These are phyloP conservation scores for Tuta absoluta DNA, from an alignment of 2,888 invertebrate species.

Conservation along the genomic window DNA sequence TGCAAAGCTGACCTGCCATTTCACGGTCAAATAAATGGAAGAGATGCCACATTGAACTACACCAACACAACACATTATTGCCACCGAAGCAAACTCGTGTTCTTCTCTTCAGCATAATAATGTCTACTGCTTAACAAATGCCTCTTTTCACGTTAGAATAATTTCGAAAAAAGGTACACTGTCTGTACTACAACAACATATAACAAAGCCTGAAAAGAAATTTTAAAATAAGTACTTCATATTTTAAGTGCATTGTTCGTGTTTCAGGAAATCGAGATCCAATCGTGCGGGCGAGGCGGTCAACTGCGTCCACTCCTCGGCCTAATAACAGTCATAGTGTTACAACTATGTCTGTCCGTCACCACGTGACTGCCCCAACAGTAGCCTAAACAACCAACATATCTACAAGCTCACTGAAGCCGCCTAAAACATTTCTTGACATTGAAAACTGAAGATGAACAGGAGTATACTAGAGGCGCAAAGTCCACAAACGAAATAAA, in stretches of 20 bases:
- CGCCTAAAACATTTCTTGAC: slow-evolving; percentile 42
- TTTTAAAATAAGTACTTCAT: no score
- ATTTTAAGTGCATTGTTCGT: neutral
- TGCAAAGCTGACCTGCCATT: no score
- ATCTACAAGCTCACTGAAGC: slow-evolving; percentile 35
- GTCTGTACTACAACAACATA: no score
- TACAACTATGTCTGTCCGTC: slow-evolving; percentile 46
- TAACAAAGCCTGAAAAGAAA: no score
- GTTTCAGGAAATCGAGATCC: slow-evolving; percentile 84
- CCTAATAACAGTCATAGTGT: slow-evolving; percentile 48
- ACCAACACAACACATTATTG: no score
- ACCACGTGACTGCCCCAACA: slow-evolving; percentile 66
- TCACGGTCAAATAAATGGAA: no score
- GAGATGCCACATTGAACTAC: no score
- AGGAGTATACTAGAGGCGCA: neutral
- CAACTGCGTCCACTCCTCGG: slow-evolving; percentile 51
- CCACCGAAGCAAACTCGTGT: no score
- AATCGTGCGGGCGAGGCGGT: slow-evolving; percentile 81
- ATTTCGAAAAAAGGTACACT: no score
- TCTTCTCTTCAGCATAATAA: no score
- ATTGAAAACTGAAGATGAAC: slow-evolving; percentile 33
- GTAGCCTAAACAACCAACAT: slow-evolving; percentile 36
- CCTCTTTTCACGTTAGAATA: no score
- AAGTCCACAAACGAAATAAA: neutral
- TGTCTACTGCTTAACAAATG: no score